phyloP scores from a whole-genome alignment of 2,113 vertebrate genomes.

The Hippocampus mohnikei region DNA sequence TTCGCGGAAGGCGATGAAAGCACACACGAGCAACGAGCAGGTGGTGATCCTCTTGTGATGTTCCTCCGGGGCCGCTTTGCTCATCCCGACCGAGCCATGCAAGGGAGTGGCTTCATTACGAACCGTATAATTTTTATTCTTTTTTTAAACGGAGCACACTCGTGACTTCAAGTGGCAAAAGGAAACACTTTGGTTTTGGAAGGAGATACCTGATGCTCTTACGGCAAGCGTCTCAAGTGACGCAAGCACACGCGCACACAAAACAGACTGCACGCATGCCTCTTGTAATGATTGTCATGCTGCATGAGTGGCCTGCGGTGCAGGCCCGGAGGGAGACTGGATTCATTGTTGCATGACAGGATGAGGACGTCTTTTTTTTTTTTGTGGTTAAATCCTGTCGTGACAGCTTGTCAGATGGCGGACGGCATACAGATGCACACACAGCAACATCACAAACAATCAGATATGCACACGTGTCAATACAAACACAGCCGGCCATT shows the following conservation, averaged over 20 bases:
- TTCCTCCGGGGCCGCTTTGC: constrained; percentile 18
- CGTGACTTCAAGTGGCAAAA: constrained; percentile 36
- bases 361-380: constrained; percentile 23
- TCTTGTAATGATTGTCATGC: constrained; percentile 17
- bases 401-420: constrained; percentile 34
- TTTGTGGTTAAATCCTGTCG: constrained; percentile 31
- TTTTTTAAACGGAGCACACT: constrained; percentile 8
- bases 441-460: constrained; percentile 10
- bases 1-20: constrained; percentile 2
- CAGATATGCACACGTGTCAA: constrained; percentile 3
- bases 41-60: constrained; percentile 33
- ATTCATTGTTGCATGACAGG: constrained; percentile 43
- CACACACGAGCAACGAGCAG: constrained; percentile 35
- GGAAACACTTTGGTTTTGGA: constrained; percentile 6
- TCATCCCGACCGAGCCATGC: constrained; percentile 30
- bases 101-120: constrained; percentile 43
- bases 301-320: constrained; percentile 1
- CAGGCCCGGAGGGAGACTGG: constrained; percentile 13
- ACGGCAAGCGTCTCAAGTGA: constrained; percentile 16
- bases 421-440: constrained; percentile 23
- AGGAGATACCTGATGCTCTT: constrained; percentile 49
- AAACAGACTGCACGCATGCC: neutral
- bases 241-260: neutral
- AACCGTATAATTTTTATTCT: neutral
- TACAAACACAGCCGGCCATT: constrained; percentile 4